Percentiles rank a stretch among this genome's conserved stretches.
Evolutionary conservation across 1,140 invertebrate species (phyloP).

Genomic region (Bombus confusus): DNA sequence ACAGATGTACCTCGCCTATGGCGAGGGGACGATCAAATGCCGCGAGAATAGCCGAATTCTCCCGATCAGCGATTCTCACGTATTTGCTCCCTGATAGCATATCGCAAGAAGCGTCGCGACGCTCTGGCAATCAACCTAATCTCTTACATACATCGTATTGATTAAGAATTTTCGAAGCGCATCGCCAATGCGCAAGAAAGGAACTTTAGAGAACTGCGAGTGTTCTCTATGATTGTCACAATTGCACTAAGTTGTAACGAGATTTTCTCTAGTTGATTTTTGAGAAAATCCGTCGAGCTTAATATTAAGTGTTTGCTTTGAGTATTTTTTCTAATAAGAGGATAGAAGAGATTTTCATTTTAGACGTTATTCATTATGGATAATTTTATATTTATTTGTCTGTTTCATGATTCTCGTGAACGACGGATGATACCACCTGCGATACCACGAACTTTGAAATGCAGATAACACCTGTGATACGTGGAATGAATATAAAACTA

Average conservation of each 20-base stretch:
- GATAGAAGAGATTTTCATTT: neutral
- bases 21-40: neutral
- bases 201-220: neutral
- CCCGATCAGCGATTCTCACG: neutral
- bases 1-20: neutral
- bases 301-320: neutral
- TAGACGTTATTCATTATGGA: neutral
- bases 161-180: neutral
- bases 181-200: neutral
- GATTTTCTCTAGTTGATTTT: too few relatives aligned
- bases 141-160: neutral
- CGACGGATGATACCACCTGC: neutral
- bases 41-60: slow-evolving; percentile 21
- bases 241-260: too few relatives aligned
- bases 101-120: neutral
- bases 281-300: too few relatives aligned
- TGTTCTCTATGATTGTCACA: neutral
- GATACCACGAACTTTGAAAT: neutral
- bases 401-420: neutral
- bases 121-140: neutral
- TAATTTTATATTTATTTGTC: too few relatives aligned
- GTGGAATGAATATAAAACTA: neutral
- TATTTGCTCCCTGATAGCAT: neutral
- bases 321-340: neutral
- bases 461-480: slow-evolving; percentile 1